A percentile compares a stretch with the other conserved stretches of the same genome.
Conservation (phyloP, 2,797 vertebrate species). For the Odontamblyopus lacepedii region DNA sequence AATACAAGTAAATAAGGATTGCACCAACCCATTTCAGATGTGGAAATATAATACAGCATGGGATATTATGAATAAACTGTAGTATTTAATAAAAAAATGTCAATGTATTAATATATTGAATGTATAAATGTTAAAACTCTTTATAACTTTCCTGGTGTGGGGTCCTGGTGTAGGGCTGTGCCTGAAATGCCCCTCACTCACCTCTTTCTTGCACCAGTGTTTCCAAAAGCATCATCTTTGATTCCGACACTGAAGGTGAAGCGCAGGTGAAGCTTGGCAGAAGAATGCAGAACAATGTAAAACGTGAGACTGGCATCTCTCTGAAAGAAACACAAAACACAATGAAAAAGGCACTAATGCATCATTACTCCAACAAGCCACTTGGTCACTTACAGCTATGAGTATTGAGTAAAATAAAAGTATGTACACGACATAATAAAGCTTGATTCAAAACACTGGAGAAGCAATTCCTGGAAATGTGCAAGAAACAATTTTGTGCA, state of each 20-base stretch:
- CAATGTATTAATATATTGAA: background rate
- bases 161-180: background rate
- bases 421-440: background rate
- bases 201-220: conserved; percentile 41
- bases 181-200: conserved; percentile 28
- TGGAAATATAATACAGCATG: background rate
- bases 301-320: conserved; percentile 53
- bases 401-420: conserved; percentile 10
- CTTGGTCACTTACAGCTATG: conserved; percentile 36
- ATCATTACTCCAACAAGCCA: conserved; percentile 55
- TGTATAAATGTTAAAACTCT: background rate
- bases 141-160: too few species aligned
- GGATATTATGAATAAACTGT: background rate
- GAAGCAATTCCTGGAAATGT: background rate
- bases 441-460: background rate
- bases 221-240: conserved; percentile 59
- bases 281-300: conserved; percentile 63
- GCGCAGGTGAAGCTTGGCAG: conserved; percentile 74
- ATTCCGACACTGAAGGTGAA: conserved; percentile 62
- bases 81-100: background rate
- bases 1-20: background rate
- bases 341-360: conserved; percentile 55
- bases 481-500: background rate
- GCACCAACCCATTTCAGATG: background rate
- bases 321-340: conserved; percentile 58